Evolutionary conservation across 2,797 vertebrate species (phyloP).

Genomic region (Pagetopsis macropterus): DNA sequence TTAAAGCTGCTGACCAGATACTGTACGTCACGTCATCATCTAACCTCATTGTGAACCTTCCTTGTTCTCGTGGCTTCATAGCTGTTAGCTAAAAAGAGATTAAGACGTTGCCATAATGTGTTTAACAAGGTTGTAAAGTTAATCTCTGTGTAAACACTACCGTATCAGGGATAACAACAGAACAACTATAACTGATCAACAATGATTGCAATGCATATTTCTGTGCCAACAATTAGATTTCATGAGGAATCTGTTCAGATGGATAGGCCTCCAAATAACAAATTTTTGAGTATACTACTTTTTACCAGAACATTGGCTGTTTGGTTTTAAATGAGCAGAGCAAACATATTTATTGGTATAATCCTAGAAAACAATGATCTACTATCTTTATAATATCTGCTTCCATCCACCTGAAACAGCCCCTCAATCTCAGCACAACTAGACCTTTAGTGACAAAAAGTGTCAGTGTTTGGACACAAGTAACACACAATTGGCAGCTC

Average conservation of each 20-base stretch:
- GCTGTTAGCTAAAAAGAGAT: conserved; percentile 43
- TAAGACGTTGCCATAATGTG: conserved; percentile 18
- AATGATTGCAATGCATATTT: conserved; percentile 16
- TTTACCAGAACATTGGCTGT: not conserved
- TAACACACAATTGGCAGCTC: conserved; percentile 60
- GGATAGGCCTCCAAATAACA: not conserved
- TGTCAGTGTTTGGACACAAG: conserved; percentile 52
- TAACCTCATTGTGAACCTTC: conserved; percentile 63
- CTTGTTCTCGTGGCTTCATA: conserved; percentile 28
- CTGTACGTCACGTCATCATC: conserved; percentile 71
- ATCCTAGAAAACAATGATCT: not conserved
- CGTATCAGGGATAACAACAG: not conserved
- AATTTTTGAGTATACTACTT: not conserved
- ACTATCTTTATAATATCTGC: not conserved
- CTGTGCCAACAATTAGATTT: conserved; percentile 33
- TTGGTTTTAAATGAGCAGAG: not conserved
- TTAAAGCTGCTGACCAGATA: conserved; percentile 82
- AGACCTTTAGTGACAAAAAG: conserved; percentile 46
- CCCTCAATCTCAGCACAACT: not conserved
- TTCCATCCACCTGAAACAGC: not conserved
- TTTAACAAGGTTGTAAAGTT: conserved; percentile 24
- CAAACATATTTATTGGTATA: not conserved
- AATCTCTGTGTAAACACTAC: not conserved
- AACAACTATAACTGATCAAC: not conserved
- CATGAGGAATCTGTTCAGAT: conserved; percentile 29